phyloP scores from a whole-genome alignment of 2,113 vertebrate species.

The Syngnathoides biaculeatus region DNA sequence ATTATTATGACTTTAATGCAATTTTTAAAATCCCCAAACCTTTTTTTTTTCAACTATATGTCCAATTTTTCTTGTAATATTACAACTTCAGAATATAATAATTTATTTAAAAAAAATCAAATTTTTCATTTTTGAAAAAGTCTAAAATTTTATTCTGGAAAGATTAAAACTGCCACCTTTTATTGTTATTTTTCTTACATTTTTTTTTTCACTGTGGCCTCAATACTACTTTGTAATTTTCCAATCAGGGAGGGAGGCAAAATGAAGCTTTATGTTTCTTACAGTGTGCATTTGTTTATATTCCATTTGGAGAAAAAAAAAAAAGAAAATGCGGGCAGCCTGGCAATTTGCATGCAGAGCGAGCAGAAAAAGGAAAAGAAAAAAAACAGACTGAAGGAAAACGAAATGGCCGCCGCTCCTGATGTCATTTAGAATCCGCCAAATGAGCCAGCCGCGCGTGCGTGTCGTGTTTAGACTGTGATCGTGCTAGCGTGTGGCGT shows the following conservation, averaged over 20 bases:
- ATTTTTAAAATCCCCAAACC: no score
- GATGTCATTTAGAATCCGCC: constrained; percentile 69
- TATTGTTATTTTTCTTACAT: neutral
- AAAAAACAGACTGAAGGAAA: constrained; percentile 53
- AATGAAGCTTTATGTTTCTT: constrained; percentile 47
- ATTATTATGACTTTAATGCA: no score
- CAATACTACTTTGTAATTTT: neutral
- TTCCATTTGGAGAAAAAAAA: constrained; percentile 40
- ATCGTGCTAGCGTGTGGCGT: constrained; percentile 60
- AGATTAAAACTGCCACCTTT: neutral
- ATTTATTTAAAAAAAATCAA: no score
- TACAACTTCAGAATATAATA: no score
- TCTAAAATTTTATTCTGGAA: no score
- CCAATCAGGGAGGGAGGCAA: constrained; percentile 14
- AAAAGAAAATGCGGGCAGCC: constrained; percentile 29
- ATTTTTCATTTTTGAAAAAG: no score
- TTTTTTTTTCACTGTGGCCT: neutral
- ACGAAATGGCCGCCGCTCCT: constrained; percentile 42
- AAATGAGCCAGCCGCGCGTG: constrained; percentile 55
- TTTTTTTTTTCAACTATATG: no score
- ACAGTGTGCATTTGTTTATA: constrained; percentile 23
- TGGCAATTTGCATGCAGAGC: constrained; percentile 34
- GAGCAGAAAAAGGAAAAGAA: neutral
- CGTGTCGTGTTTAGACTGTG: neutral
- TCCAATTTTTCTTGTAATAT: no score